Conservation (phyloP, 2,888 invertebrate genomes). For the Ophion ventricosus region DNA sequence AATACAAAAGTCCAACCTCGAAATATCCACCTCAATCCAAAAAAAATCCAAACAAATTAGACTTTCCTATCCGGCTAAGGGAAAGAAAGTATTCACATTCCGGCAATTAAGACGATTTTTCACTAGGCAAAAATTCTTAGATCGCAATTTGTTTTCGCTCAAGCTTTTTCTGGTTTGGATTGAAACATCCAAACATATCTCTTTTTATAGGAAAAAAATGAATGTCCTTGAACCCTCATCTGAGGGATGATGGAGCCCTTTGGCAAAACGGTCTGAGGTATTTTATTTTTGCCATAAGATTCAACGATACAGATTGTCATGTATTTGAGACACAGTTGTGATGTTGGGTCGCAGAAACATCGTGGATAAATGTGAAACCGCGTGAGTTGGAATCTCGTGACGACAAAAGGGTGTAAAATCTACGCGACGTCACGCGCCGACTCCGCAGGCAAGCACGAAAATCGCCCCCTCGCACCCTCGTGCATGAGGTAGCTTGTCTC, state of each 20-base stretch:
- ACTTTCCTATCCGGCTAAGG: too few relatives aligned
- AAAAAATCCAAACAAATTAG: too few relatives aligned
- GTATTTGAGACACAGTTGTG: background rate
- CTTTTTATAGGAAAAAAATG: background rate
- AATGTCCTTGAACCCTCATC: background rate
- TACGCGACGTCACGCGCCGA: slow-evolving; percentile 44
- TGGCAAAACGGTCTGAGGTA: background rate
- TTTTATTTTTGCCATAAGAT: background rate
- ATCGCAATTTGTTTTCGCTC: background rate
- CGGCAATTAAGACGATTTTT: too few relatives aligned
- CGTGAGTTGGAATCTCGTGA: slow-evolving; percentile 34
- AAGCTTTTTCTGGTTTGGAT: background rate
- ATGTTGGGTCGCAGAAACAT: slow-evolving; percentile 1
- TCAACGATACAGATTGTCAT: background rate
- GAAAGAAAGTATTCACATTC: too few relatives aligned
- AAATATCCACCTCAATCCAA: too few relatives aligned
- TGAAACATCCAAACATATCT: background rate
- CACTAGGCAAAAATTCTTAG: too few relatives aligned
- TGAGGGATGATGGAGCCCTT: background rate
- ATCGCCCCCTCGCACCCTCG: slow-evolving; percentile 16
- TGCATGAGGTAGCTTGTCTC: slow-evolving; percentile 34
- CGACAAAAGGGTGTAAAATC: slow-evolving; percentile 38
- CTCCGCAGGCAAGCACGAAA: slow-evolving; percentile 35
- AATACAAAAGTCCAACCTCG: too few relatives aligned
- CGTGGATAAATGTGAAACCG: slow-evolving; percentile 30